A percentile compares a stretch with the other conserved stretches of the same genome.
These are phyloP conservation scores for Sebastolobus alascanus DNA, from an alignment of 2,797 vertebrate species.

Conservation along the genomic window DNA sequence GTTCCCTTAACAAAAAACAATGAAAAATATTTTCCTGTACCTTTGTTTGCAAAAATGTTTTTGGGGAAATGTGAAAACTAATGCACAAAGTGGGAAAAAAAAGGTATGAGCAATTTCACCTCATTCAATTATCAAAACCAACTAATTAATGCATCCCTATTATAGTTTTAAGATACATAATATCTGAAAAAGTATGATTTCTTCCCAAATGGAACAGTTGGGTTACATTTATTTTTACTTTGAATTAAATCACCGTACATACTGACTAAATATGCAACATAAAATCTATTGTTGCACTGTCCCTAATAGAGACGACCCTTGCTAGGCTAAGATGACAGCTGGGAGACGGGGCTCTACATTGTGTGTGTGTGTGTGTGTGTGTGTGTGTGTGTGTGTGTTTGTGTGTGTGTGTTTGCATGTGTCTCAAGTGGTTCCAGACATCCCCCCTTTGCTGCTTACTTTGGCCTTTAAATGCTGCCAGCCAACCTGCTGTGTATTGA, in stretches of 20 bases:
- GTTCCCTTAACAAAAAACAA: too few species aligned
- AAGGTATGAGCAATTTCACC: not conserved
- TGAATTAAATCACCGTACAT: not conserved
- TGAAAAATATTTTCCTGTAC: too few species aligned
- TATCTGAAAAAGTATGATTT: not conserved
- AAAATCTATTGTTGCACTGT: constrained; percentile 3
- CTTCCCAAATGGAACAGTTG: not conserved
- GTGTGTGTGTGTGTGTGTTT: constrained; percentile 46
- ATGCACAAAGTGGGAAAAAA: too few species aligned
- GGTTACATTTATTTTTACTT: not conserved
- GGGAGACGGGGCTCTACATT: constrained; percentile 64
- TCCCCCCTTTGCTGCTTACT: constrained; percentile 40
- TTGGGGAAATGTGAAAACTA: too few species aligned
- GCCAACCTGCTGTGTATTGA: constrained; percentile 64
- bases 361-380: constrained; percentile 31
- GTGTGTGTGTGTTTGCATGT: constrained; percentile 41
- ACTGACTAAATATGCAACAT: not conserved
- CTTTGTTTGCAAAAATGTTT: too few species aligned
- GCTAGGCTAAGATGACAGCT: constrained; percentile 70
- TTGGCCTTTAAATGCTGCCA: constrained; percentile 77
- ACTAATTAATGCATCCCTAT: not conserved
- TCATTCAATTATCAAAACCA: not conserved
- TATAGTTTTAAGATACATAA: not conserved
- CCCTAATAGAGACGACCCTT: constrained; percentile 28
- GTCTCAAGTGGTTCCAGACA: constrained; percentile 60